Evolutionary conservation across 2,888 invertebrate genomes (phyloP).

Genomic region (Philonicus albiceps): DNA sequence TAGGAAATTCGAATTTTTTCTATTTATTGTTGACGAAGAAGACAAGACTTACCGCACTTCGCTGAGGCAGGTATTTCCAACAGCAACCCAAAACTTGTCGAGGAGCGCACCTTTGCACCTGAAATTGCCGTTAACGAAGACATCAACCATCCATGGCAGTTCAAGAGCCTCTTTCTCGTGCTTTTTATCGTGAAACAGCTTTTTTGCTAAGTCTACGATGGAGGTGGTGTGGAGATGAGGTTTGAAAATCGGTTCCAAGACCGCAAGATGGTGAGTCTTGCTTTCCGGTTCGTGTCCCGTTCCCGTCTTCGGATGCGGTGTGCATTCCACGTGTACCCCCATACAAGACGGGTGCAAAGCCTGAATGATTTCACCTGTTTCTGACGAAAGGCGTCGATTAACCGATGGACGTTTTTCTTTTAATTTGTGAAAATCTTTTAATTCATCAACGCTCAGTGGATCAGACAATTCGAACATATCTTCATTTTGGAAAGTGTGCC

Average conservation of each 20-base stretch:
- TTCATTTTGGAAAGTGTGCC: background rate
- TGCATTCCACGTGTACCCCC: constrained; percentile 59
- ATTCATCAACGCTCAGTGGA: background rate
- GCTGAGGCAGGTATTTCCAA: constrained; percentile 66
- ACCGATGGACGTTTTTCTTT: background rate
- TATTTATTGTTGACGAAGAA: background rate
- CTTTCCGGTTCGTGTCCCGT: background rate
- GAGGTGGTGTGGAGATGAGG: background rate
- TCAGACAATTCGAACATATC: background rate
- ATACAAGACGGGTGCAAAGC: constrained; percentile 50
- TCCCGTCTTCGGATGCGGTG: constrained; percentile 53
- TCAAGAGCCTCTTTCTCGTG: background rate
- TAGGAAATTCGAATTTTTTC: background rate
- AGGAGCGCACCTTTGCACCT: constrained; percentile 76
- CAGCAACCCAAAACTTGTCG: constrained; percentile 72
- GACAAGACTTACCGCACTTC: constrained; percentile 54
- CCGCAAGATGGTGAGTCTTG: constrained; percentile 46
- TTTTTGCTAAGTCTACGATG: background rate
- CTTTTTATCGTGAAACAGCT: background rate
- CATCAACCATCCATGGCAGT: constrained; percentile 76
- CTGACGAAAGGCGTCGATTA: background rate
- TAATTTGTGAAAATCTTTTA: background rate
- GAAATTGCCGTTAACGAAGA: constrained; percentile 75
- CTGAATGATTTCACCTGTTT: background rate
- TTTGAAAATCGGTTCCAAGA: constrained; percentile 51